phyloP scores from a whole-genome alignment of 2,888 invertebrate species.

The Helobdella robusta region DNA sequence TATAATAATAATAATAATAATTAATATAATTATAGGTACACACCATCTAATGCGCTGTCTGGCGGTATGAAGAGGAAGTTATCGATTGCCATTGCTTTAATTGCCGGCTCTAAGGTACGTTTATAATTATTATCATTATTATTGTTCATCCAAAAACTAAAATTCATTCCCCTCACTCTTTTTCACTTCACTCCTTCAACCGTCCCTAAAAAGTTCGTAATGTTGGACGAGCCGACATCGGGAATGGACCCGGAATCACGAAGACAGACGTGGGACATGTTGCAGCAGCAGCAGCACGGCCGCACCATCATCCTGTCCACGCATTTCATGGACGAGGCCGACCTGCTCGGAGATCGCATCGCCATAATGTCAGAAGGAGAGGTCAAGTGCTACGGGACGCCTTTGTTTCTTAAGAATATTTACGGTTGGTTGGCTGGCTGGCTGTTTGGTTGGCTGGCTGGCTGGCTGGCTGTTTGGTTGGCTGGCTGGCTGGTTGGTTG shows the following conservation, averaged over 20 bases:
- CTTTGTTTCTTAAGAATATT: slow-evolving; percentile 64
- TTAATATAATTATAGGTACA: too few species aligned
- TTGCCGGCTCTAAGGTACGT: slow-evolving; percentile 46
- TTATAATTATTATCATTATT: too few species aligned
- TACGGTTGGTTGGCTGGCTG: slow-evolving; percentile 56
- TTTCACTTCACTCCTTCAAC: neutral
- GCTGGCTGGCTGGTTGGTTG: too few species aligned
- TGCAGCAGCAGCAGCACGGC: slow-evolving; percentile 58
- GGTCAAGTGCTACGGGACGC: slow-evolving; percentile 70
- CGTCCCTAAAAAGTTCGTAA: slow-evolving; percentile 48
- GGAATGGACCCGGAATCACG: slow-evolving; percentile 56
- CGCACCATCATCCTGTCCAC: slow-evolving; percentile 69
- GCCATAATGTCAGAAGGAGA: slow-evolving; percentile 75
- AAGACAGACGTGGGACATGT: slow-evolving; percentile 63
- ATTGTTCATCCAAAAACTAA: too few species aligned
- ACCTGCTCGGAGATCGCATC: slow-evolving; percentile 73
- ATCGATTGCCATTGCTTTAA: slow-evolving; percentile 46
- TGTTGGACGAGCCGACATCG: slow-evolving; percentile 54
- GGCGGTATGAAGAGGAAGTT: slow-evolving; percentile 48
- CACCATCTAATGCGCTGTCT: slow-evolving; percentile 40
- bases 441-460: too few species aligned
- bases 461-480: too few species aligned
- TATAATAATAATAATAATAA: too few species aligned
- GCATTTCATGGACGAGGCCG: slow-evolving; percentile 82
- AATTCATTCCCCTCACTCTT: too few species aligned